Base-by-base conservation (phyloP, 2,888 invertebrate species). In the Oxystoma pomonae region DNA sequence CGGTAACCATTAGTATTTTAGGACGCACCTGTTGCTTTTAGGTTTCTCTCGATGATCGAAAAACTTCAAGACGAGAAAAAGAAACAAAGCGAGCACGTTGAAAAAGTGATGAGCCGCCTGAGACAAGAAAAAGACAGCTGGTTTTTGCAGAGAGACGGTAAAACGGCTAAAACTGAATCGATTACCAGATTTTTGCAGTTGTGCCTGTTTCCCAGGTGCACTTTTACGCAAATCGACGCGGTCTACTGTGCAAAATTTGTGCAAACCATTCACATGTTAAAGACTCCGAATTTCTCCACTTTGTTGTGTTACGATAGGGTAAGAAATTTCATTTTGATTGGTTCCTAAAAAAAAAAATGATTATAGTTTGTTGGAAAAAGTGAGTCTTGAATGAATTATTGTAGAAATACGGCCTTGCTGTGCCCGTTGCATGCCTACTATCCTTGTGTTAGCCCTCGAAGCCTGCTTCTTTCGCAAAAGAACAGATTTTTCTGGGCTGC, bases 201-300 rank as follows among this genome's bases (percentile, higher is more conserved):
- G 64, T 99, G 99, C 80, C 83, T 99, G 69, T 97, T 99, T 81
- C 98, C 99, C 20, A 88, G 99, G 73, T 96, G 96, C 81, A 93
- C 96, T 66, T 98, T 96, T 82, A 97, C 98, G 18, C 92, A 96
- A 58, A 87, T 91, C 59, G 99, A 99, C 83, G 97, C 99, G 35
- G 86, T 98, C 62, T 99, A 94, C 82, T 97, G 97, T 82, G 97
- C 98, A 0, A 92, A 96, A 83, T 98, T 99, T 81, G 94, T 99
- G 65, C 92, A 96, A 77, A 91, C 94, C 5, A 91, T 99, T 71
- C 99, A 99, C 81, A 90, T 90, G 73, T 83, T 98, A 71, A 94
- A 94, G 81, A 96, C 97, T 57, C 92, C 96, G 3, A 96, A 97
- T 83, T 99, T 99, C 83, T 96, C 97, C 16, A 98, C 99, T 0